Percentiles rank a stretch among this genome's conserved stretches.
Evolutionary conservation across 2,888 invertebrate species (phyloP).

Genomic region (Drosophila meridionalis): DNA sequence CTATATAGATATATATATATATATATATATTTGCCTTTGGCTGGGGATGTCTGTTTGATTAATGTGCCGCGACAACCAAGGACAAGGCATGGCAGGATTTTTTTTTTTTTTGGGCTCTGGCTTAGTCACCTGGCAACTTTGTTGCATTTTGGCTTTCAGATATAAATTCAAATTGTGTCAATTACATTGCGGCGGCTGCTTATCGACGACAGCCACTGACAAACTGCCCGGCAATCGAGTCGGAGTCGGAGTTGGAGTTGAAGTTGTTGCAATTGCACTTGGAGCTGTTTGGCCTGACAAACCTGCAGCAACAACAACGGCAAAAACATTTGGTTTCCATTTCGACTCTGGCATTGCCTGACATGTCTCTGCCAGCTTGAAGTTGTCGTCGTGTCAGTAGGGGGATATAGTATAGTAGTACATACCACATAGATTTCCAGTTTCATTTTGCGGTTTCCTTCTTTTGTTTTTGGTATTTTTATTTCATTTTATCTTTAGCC

Average conservation of each 20-base stretch:
- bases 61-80: constrained; percentile 77
- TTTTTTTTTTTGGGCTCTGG: constrained; percentile 35
- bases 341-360: constrained; percentile 57
- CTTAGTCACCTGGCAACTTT: constrained; percentile 69
- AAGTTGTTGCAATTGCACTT: constrained; percentile 50
- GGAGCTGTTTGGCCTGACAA: constrained; percentile 64
- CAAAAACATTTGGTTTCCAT: constrained; percentile 47
- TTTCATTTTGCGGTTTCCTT: constrained; percentile 43
- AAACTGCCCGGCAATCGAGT: constrained; percentile 52
- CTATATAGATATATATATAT: not conserved
- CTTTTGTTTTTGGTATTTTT: constrained; percentile 8
- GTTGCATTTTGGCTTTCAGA: constrained; percentile 40
- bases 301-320: constrained; percentile 47
- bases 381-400: constrained; percentile 69
- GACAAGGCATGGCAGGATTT: constrained; percentile 63
- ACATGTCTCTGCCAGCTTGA: constrained; percentile 69
- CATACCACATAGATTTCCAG: constrained; percentile 40
- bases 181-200: constrained; percentile 73
- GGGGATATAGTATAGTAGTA: constrained; percentile 32
- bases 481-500: not conserved
- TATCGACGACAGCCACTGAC: constrained; percentile 74
- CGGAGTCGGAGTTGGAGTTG: constrained; percentile 2
- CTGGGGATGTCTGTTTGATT: constrained; percentile 61
- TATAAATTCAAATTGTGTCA: constrained; percentile 81
- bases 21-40: constrained; percentile 17